A percentile compares a stretch with the other conserved stretches of the same genome.
Conservation (phyloP, 2,888 invertebrate species). For the Cabera pusaria region DNA sequence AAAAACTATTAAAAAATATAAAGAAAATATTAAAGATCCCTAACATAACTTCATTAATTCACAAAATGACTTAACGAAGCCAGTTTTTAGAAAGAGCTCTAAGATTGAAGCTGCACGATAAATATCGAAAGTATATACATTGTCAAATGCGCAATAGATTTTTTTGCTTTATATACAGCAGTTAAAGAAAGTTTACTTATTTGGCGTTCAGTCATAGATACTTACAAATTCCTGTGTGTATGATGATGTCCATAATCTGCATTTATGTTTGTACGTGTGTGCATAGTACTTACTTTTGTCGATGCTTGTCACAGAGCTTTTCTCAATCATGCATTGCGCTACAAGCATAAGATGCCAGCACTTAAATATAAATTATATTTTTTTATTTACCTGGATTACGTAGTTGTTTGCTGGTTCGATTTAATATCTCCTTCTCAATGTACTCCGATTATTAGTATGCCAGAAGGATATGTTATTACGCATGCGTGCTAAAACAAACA, state of each 20-base stretch:
- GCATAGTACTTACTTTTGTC: slow-evolving; percentile 52
- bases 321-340: slow-evolving; percentile 36
- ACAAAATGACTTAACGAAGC: too few species aligned
- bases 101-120: slow-evolving; percentile 43
- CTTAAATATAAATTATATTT: slow-evolving; percentile 34
- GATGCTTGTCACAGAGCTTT: slow-evolving; percentile 23
- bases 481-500: slow-evolving; percentile 83
- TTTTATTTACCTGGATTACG: slow-evolving; percentile 65
- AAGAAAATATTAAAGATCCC: too few species aligned
- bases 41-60: too few species aligned
- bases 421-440: slow-evolving; percentile 65
- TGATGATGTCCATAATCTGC: slow-evolving; percentile 1
- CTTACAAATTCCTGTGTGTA: slow-evolving; percentile 35
- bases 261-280: slow-evolving; percentile 34
- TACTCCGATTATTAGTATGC: slow-evolving; percentile 80
- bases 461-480: slow-evolving; percentile 84
- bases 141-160: slow-evolving; percentile 34
- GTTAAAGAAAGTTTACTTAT: slow-evolving; percentile 42
- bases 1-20: too few species aligned
- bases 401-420: slow-evolving; percentile 41
- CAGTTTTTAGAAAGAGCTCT: too few species aligned
- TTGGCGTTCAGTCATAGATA: slow-evolving; percentile 31
- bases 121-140: slow-evolving; percentile 47
- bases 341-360: slow-evolving; percentile 41
- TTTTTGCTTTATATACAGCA: slow-evolving; percentile 71